phyloP scores from a whole-genome alignment of 2,113 vertebrate genomes.

The Percina caprodes region DNA sequence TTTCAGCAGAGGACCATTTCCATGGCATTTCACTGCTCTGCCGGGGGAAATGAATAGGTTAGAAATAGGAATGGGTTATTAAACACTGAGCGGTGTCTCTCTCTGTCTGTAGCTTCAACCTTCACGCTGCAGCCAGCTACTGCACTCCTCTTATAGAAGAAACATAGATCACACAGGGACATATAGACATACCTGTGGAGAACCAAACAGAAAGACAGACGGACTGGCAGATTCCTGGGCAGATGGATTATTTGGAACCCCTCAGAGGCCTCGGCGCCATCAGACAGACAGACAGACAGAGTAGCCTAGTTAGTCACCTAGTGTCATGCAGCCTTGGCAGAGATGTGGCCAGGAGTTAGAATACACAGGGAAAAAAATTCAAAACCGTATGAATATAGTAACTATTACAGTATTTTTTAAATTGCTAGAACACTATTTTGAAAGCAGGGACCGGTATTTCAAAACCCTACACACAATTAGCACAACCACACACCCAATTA shows the following conservation, averaged over 20 bases:
- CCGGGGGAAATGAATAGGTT: conserved; percentile 75
- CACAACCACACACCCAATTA: too few relatives aligned
- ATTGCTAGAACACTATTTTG: too few relatives aligned
- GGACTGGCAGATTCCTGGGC: conserved; percentile 60
- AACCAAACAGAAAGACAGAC: conserved; percentile 64
- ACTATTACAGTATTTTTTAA: too few relatives aligned
- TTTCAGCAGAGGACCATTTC: conserved; percentile 56
- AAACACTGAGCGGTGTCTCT: conserved; percentile 70
- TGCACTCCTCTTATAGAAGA: conserved; percentile 56
- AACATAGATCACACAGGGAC: conserved; percentile 60
- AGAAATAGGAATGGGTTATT: conserved; percentile 76
- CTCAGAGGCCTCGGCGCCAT: conserved; percentile 35
- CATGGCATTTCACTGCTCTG: conserved; percentile 57
- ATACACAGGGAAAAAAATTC: neutral
- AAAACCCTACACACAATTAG: too few relatives aligned
- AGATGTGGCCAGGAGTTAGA: neutral
- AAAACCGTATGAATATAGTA: neutral
- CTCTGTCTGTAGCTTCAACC: conserved; percentile 75
- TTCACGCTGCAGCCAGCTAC: conserved; percentile 72
- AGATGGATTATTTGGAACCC: conserved; percentile 68
- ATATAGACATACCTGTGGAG: conserved; percentile 70
- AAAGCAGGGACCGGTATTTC: too few relatives aligned
- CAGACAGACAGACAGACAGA: conserved; percentile 36
- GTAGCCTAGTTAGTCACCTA: conserved; percentile 16
- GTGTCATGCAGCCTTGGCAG: conserved; percentile 18